Evolutionary conservation across 1,140 invertebrate species (phyloP).

Genomic region (Zaprionus ghesquierei): DNA sequence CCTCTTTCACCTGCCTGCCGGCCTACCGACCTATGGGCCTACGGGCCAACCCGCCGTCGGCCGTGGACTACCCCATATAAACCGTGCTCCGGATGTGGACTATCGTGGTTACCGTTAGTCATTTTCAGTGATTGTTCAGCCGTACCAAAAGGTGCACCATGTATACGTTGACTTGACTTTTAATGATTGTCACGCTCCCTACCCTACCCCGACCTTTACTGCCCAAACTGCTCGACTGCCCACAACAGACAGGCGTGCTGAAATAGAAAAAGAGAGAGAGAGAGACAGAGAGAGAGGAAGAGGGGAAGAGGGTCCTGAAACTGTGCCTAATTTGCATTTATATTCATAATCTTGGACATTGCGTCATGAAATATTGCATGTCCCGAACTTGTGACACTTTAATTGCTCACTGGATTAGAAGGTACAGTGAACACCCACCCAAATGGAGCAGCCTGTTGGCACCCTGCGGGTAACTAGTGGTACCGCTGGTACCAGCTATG

Average conservation of each 20-base stretch:
- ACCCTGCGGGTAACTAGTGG: no score
- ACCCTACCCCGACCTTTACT: constrained; percentile 25
- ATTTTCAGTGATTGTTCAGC: constrained; percentile 79
- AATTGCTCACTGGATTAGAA: constrained; percentile 68
- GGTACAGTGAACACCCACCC: constrained; percentile 25
- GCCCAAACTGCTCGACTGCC: neutral
- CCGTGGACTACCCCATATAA: neutral
- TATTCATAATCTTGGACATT: constrained; percentile 79
- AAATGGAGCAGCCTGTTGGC: neutral
- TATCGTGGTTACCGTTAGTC: constrained; percentile 81
- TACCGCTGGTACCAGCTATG: no score
- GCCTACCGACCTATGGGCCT: constrained; percentile 5
- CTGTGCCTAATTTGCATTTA: constrained; percentile 77
- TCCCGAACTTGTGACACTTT: constrained; percentile 77
- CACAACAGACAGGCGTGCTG: constrained; percentile 61
- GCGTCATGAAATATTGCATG: constrained; percentile 81
- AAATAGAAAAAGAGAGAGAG: neutral
- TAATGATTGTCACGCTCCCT: constrained; percentile 80
- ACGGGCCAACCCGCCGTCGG: no score
- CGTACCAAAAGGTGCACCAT: constrained; percentile 57
- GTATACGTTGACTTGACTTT: constrained; percentile 69
- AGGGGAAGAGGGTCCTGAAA: constrained; percentile 1
- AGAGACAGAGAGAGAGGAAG: neutral
- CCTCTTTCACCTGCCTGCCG: neutral
- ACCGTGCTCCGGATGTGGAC: constrained; percentile 71